Evolutionary conservation across 2,888 invertebrate species (phyloP).

Genomic region (Camptogramma bilineatum): DNA sequence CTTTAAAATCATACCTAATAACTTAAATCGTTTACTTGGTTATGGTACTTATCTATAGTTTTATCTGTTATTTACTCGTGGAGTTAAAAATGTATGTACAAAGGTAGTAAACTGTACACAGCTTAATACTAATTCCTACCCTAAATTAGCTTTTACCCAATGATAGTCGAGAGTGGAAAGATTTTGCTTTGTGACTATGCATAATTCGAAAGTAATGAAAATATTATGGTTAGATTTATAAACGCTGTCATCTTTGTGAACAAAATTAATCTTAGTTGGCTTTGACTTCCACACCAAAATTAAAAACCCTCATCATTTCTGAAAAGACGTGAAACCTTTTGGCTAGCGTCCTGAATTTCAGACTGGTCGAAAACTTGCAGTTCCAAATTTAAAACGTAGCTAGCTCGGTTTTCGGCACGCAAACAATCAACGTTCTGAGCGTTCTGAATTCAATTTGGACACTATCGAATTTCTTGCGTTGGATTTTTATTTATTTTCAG

Average conservation of each 20-base stretch:
- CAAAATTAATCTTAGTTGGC: background rate
- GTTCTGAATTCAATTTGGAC: slow-evolving; percentile 26
- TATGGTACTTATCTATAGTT: slow-evolving; percentile 7
- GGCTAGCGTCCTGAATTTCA: background rate
- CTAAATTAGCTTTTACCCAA: slow-evolving; percentile 3
- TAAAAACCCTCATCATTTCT: background rate
- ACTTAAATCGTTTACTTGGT: background rate
- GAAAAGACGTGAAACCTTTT: background rate
- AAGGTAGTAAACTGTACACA: slow-evolving; percentile 16
- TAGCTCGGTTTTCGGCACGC: slow-evolving; percentile 19
- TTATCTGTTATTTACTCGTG: slow-evolving; percentile 23
- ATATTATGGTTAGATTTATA: background rate
- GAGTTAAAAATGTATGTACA: slow-evolving; percentile 15
- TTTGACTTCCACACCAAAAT: background rate
- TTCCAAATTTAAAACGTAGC: slow-evolving; percentile 22
- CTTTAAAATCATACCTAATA: background rate
- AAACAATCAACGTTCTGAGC: slow-evolving; percentile 16
- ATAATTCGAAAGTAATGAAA: slow-evolving; percentile 1
- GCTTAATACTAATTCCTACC: background rate
- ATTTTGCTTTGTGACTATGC: slow-evolving; percentile 2
- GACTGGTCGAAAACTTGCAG: slow-evolving; percentile 15
- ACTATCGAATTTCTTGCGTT: slow-evolving; percentile 19
- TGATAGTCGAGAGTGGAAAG: slow-evolving; percentile 16
- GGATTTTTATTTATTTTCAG: slow-evolving; percentile 9
- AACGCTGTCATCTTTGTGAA: background rate